phyloP scores from a whole-genome alignment of 2,113 vertebrate species.

The Labeo rohita region DNA sequence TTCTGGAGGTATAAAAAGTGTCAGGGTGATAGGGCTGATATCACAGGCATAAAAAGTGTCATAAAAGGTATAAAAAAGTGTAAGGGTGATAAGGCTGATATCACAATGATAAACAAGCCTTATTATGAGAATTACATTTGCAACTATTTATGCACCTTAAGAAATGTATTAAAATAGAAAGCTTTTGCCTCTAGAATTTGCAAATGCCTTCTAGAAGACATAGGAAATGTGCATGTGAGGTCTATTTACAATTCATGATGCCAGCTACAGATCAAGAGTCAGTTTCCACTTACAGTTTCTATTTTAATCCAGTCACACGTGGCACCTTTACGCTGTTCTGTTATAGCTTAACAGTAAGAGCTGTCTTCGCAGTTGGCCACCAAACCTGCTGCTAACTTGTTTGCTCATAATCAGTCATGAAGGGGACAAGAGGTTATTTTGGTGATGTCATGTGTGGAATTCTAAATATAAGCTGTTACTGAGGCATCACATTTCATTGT shows the following conservation, averaged over 20 bases:
- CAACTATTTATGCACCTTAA: background rate
- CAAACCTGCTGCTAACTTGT: background rate
- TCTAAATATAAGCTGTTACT: slow-evolving; percentile 51
- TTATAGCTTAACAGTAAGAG: background rate
- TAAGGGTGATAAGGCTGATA: too few relatives aligned
- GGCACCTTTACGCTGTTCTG: slow-evolving; percentile 1
- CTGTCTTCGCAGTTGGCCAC: background rate
- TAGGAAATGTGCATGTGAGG: background rate
- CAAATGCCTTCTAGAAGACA: background rate
- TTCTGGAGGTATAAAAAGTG: too few relatives aligned
- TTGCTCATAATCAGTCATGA: slow-evolving; percentile 27
- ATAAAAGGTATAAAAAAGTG: too few relatives aligned
- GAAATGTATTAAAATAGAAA: slow-evolving; percentile 29
- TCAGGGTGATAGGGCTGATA: too few relatives aligned
- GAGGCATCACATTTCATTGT: slow-evolving; percentile 31
- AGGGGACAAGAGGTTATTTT: slow-evolving; percentile 47
- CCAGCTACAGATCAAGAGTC: slow-evolving; percentile 23
- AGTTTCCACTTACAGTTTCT: slow-evolving; percentile 26
- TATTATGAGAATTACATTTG: too few relatives aligned
- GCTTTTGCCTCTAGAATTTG: background rate
- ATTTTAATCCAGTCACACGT: slow-evolving; percentile 28
- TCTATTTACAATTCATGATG: slow-evolving; percentile 17
- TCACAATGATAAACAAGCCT: too few relatives aligned
- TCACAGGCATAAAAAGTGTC: too few relatives aligned
- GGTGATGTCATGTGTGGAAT: slow-evolving; percentile 39